Percentiles rank a stretch among this genome's conserved stretches.
These are phyloP conservation scores for Mesitornis unicolor DNA, from an alignment of 2,113 vertebrate genomes.

Conservation along the genomic window DNA sequence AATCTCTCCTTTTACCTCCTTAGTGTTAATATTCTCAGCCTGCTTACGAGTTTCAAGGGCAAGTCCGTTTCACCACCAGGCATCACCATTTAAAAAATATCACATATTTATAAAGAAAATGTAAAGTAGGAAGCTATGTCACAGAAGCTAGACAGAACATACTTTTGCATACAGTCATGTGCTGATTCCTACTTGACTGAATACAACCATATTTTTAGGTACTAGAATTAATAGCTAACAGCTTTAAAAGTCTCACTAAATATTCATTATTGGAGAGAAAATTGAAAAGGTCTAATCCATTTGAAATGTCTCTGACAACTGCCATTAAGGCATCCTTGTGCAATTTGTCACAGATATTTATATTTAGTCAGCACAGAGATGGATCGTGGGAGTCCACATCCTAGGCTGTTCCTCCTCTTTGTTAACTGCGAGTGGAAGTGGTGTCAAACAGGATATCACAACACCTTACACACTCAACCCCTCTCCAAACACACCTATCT, in stretches of 20 bases:
- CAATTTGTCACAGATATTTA: slow-evolving; percentile 52
- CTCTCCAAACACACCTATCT: background rate
- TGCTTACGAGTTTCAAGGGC: slow-evolving; percentile 31
- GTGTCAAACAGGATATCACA: background rate
- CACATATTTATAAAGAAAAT: background rate
- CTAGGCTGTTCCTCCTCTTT: background rate
- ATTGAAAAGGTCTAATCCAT: slow-evolving; percentile 25
- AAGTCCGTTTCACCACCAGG: slow-evolving; percentile 27
- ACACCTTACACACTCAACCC: background rate
- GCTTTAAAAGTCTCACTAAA: slow-evolving; percentile 35
- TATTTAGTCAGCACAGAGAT: slow-evolving; percentile 38
- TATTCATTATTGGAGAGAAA: slow-evolving; percentile 19
- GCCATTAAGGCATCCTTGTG: slow-evolving; percentile 42
- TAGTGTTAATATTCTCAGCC: background rate
- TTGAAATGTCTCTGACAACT: slow-evolving; percentile 59
- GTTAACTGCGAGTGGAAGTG: background rate
- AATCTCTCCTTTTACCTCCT: slow-evolving; percentile 9
- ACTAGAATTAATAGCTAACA: slow-evolving; percentile 49
- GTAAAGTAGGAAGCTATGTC: background rate
- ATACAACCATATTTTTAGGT: slow-evolving; percentile 32
- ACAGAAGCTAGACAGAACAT: background rate
- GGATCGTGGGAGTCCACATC: background rate
- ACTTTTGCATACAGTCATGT: background rate
- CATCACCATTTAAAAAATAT: background rate
- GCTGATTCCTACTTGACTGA: background rate